Evolutionary conservation across 2,797 vertebrate species (phyloP).

Genomic region (Bovichtus diacanthus): DNA sequence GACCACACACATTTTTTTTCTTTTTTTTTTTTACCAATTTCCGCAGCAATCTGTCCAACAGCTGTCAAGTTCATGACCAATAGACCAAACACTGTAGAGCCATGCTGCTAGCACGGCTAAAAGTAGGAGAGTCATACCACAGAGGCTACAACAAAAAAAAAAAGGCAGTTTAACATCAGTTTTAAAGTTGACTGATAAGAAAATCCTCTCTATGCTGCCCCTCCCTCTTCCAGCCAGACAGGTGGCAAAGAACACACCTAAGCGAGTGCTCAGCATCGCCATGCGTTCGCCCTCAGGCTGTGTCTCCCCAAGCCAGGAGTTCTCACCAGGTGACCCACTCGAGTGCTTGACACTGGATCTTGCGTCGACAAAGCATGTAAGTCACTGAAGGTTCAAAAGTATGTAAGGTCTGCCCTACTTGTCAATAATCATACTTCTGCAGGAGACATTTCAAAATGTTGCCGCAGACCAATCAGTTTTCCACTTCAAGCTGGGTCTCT

Average conservation of each 20-base stretch:
- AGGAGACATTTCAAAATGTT: neutral
- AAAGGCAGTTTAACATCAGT: neutral
- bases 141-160: no score
- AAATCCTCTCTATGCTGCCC: slow-evolving; percentile 20
- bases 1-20: neutral
- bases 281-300: slow-evolving; percentile 89
- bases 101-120: no score
- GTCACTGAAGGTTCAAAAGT: slow-evolving; percentile 25
- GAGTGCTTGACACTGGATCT: slow-evolving; percentile 87
- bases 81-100: neutral
- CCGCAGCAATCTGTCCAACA: neutral
- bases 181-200: slow-evolving; percentile 41
- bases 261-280: slow-evolving; percentile 87
- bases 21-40: neutral
- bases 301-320: slow-evolving; percentile 90
- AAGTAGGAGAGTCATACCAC: neutral
- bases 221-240: slow-evolving; percentile 90
- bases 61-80: neutral
- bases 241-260: slow-evolving; percentile 92
- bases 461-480: neutral
- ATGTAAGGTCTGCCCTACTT: neutral
- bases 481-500: neutral
- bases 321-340: slow-evolving; percentile 88
- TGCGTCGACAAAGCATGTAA: slow-evolving; percentile 78
- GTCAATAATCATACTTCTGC: neutral